Conservation (phyloP, 1,140 invertebrate genomes). For the Reticulitermes speratus region DNA sequence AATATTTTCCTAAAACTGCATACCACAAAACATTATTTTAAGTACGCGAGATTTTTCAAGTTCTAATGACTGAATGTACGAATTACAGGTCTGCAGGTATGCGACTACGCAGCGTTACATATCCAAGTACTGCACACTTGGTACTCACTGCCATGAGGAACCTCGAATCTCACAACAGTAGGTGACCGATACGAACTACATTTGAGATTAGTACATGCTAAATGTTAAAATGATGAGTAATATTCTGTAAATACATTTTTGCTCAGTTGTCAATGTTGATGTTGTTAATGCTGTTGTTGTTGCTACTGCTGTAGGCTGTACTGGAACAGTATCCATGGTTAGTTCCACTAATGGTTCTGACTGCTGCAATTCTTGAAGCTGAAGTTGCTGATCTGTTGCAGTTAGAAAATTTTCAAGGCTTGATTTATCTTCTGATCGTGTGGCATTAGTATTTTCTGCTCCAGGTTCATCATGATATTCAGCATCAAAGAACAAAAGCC, state of each 20-base stretch:
- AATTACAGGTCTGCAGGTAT: too few relatives aligned
- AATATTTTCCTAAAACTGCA: too few relatives aligned
- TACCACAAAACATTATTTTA: too few relatives aligned
- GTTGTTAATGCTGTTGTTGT: neutral
- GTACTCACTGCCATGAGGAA: too few relatives aligned
- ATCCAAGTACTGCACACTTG: too few relatives aligned
- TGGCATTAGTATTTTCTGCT: neutral
- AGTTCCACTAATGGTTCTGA: neutral
- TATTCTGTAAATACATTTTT: neutral
- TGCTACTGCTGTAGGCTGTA: neutral
- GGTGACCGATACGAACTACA: too few relatives aligned
- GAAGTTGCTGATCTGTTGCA: neutral
- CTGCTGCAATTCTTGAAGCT: neutral
- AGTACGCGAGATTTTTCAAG: too few relatives aligned
- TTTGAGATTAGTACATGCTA: too few relatives aligned
- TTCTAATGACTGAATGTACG: too few relatives aligned
- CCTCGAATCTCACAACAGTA: too few relatives aligned
- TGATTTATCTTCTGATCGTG: neutral
- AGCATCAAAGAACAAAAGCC: slow-evolving; percentile 54
- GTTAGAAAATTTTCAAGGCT: slow-evolving; percentile 20
- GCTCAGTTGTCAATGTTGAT: neutral
- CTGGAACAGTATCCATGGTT: neutral
- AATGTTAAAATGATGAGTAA: too few relatives aligned
- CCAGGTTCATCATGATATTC: slow-evolving; percentile 51
- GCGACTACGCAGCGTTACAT: too few relatives aligned